Evolutionary conservation across 2,888 invertebrate species (phyloP).

Genomic region (Stegana nigrithorax): DNA sequence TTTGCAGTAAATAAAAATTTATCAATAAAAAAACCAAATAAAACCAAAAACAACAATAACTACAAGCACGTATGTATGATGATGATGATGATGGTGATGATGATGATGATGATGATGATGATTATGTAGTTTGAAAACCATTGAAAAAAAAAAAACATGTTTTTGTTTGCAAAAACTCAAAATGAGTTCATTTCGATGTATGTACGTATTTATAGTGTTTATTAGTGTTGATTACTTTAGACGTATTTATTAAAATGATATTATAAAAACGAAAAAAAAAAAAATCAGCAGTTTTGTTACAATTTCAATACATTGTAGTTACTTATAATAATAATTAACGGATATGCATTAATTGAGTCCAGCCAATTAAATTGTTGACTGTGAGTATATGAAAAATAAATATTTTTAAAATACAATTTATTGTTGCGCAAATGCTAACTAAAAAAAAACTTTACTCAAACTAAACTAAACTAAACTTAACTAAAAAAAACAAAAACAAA

Average conservation of each 20-base stretch:
- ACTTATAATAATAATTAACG: neutral
- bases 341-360: neutral
- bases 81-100: conserved; percentile 26
- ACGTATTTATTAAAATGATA: too few species aligned
- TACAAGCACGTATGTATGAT: neutral
- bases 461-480: neutral
- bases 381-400: neutral
- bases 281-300: too few species aligned
- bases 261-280: too few species aligned
- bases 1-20: conserved; percentile 72
- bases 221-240: too few species aligned
- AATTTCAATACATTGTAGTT: neutral
- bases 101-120: too few species aligned
- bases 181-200: too few species aligned
- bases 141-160: too few species aligned
- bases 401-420: too few species aligned
- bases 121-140: too few species aligned
- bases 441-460: neutral
- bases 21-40: neutral
- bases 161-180: too few species aligned
- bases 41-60: conserved; percentile 23
- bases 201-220: too few species aligned
- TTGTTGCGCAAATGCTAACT: too few species aligned
- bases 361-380: neutral
- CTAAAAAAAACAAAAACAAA: neutral